phyloP scores from a whole-genome alignment of 2,113 vertebrate genomes.

The Cathartes aura region DNA sequence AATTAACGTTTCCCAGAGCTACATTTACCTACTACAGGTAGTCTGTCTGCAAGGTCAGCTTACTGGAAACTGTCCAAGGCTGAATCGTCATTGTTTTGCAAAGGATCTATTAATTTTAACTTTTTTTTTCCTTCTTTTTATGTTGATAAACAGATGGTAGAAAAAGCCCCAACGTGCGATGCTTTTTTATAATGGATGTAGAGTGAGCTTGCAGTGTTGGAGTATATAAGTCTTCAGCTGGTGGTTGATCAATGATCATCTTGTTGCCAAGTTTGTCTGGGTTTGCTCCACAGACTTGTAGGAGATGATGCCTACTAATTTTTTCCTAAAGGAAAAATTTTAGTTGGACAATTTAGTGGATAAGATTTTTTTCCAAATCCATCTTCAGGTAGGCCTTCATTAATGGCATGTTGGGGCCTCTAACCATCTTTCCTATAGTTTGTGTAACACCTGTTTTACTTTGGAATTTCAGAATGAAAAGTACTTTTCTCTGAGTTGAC shows the following conservation, averaged over 20 bases:
- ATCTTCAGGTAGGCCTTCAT: background rate
- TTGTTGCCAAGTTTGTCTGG: background rate
- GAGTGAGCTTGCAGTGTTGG: background rate
- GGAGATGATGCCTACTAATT: background rate
- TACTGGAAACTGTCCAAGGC: background rate
- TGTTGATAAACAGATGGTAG: background rate
- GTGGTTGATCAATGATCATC: background rate
- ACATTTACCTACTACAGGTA: background rate
- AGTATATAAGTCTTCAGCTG: background rate
- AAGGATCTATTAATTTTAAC: no score
- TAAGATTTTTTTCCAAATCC: background rate
- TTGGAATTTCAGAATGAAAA: background rate
- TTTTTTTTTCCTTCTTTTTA: background rate
- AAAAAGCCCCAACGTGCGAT: background rate
- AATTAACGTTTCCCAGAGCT: background rate
- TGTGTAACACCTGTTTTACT: fast-evolving
- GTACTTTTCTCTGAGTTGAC: background rate
- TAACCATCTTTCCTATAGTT: background rate
- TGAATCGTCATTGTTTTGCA: background rate
- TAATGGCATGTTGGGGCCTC: background rate
- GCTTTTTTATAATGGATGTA: background rate
- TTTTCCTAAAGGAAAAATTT: background rate
- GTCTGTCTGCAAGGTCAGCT: background rate
- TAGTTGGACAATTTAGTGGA: background rate
- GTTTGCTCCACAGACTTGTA: background rate